Conservation (phyloP, 2,888 invertebrate species). For the Bursaphelenchus okinawaensis region DNA sequence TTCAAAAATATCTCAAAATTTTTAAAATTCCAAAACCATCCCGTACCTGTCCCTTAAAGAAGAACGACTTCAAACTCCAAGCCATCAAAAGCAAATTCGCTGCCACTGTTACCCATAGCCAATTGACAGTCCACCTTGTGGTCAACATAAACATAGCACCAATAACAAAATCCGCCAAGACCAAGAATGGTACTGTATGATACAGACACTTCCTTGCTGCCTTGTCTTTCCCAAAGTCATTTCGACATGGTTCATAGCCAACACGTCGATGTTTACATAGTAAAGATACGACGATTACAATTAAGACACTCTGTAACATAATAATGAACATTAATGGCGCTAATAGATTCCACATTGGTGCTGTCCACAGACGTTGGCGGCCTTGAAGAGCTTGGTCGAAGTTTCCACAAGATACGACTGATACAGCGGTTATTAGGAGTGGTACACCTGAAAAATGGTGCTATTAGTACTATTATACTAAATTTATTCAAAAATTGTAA, state of each 20-base stretch:
- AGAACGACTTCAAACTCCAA: neutral
- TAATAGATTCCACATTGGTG: neutral
- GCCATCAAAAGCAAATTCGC: neutral
- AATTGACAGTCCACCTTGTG: neutral
- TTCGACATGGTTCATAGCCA: slow-evolving; percentile 5
- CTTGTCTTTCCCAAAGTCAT: neutral
- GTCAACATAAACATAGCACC: neutral
- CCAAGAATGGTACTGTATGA: neutral
- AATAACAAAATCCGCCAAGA: neutral
- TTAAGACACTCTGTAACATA: neutral
- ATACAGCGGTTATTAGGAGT: neutral
- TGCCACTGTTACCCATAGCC: neutral
- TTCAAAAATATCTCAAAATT: neutral
- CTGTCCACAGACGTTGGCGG: neutral
- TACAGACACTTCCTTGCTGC: neutral
- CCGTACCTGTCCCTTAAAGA: neutral
- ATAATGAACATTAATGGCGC: neutral
- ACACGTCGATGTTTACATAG: slow-evolving; percentile 1
- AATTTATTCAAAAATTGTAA: too few species aligned
- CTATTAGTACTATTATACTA: too few species aligned
- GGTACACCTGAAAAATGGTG: neutral
- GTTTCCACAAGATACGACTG: neutral
- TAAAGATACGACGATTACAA: neutral
- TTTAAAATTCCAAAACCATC: too few species aligned
- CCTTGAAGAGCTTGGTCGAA: neutral